Conservation (phyloP, 37 sponge, comb jelly and placozoan genomes). For the Eunapius fragilis region DNA sequence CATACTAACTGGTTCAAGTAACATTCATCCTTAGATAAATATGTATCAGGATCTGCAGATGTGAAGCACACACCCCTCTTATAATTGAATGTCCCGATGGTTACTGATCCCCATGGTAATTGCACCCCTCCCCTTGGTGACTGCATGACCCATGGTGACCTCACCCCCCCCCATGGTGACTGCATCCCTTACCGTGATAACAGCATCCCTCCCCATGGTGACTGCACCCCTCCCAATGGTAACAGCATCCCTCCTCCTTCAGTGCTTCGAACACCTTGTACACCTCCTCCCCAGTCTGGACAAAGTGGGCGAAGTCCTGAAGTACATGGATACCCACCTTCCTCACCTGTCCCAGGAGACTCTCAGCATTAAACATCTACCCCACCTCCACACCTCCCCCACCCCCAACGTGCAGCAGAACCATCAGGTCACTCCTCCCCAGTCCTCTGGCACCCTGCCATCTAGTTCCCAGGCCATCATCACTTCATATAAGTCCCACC, state of each 20-base stretch:
- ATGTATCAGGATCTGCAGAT: too few relatives aligned
- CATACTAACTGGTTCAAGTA: too few relatives aligned
- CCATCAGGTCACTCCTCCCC: constrained; percentile 6
- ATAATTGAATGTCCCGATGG: too few relatives aligned
- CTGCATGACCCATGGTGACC: too few relatives aligned
- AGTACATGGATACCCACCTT: constrained; percentile 12
- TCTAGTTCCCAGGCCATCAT: constrained; percentile 3
- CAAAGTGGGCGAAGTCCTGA: constrained; percentile 26
- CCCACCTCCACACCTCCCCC: constrained; percentile 19
- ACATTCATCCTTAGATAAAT: too few relatives aligned
- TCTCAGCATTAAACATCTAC: constrained; percentile 27
- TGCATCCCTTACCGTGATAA: neutral
- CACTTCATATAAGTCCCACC: neutral
- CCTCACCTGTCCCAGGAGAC: constrained; percentile 31
- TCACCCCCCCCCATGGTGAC: too few relatives aligned
- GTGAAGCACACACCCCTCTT: too few relatives aligned
- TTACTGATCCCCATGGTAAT: too few relatives aligned
- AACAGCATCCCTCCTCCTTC: neutral
- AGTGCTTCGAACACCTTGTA: constrained; percentile 58
- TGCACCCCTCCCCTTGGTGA: too few relatives aligned
- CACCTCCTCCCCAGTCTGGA: constrained; percentile 13
- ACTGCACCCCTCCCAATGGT: too few relatives aligned
- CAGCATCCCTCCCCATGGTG: too few relatives aligned
- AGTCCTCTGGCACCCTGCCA: neutral
- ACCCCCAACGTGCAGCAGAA: neutral